A percentile compares a stretch with the other conserved stretches of the same genome.
Evolutionary conservation across 1,140 invertebrate species (phyloP).

Genomic region (Drosophila orena): DNA sequence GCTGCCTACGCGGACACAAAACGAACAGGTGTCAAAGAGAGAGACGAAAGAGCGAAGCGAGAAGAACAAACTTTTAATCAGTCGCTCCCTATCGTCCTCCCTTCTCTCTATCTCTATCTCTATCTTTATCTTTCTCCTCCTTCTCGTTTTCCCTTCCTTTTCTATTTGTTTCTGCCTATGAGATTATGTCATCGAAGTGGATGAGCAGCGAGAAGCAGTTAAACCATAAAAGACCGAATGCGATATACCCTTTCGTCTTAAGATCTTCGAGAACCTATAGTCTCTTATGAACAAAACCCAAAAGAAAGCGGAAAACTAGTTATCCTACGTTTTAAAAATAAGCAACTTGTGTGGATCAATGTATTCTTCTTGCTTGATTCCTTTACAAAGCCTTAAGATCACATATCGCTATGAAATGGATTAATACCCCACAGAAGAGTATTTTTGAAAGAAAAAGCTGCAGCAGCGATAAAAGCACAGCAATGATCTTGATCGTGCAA

Average conservation of each 20-base stretch:
- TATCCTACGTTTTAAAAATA: too few species aligned
- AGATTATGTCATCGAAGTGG: slow-evolving; percentile 60
- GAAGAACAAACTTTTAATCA: slow-evolving; percentile 9
- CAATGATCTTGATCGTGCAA: slow-evolving; percentile 80
- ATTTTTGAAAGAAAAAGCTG: slow-evolving; percentile 2
- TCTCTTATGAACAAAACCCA: background rate
- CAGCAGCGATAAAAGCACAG: slow-evolving; percentile 25
- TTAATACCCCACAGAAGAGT: background rate
- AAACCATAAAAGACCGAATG: background rate
- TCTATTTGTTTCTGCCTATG: slow-evolving; percentile 23
- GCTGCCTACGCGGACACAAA: slow-evolving; percentile 39
- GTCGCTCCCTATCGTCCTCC: background rate
- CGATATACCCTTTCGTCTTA: background rate
- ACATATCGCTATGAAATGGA: too few species aligned
- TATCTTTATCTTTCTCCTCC: background rate
- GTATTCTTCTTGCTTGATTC: too few species aligned
- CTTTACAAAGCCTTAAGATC: too few species aligned
- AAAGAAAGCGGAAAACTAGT: background rate
- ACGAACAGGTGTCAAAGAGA: slow-evolving; percentile 58
- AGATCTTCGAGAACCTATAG: background rate
- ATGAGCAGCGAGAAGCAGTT: slow-evolving; percentile 23
- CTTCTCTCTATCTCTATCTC: background rate
- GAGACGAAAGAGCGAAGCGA: slow-evolving; percentile 1
- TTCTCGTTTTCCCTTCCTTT: background rate
- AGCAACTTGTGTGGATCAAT: too few species aligned